Conservation (phyloP, 2,113 vertebrate genomes). For the Chloropsis cyanopogon region DNA sequence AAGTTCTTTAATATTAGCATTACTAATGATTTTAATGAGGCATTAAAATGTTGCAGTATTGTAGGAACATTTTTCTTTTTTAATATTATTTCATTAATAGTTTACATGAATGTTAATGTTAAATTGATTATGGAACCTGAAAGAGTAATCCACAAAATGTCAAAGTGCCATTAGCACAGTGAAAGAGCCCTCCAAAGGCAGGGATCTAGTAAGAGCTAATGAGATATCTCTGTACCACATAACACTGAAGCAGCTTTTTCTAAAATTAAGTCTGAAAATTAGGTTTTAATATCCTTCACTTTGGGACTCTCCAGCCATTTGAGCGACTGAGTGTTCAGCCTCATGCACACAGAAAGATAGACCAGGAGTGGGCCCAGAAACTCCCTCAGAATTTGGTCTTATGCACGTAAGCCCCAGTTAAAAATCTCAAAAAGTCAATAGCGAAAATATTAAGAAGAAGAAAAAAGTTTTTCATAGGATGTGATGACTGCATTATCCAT, state of each 20-base stretch:
- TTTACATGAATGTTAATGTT: constrained; percentile 77
- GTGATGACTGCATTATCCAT: neutral
- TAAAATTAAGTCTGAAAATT: constrained; percentile 52
- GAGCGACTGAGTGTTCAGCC: neutral
- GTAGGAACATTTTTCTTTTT: constrained; percentile 84
- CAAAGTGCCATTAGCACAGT: constrained; percentile 58
- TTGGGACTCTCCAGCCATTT: constrained; percentile 32
- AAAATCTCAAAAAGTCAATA: neutral
- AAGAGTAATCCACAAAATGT: constrained; percentile 71
- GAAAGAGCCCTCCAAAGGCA: constrained; percentile 50
- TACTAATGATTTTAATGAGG: constrained; percentile 88
- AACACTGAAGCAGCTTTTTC: constrained; percentile 32
- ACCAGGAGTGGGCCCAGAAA: neutral
- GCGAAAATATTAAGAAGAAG: neutral
- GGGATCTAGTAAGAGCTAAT: constrained; percentile 11
- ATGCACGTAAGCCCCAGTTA: neutral
- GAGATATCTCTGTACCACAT: constrained; percentile 3
- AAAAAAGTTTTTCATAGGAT: neutral
- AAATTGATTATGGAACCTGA: constrained; percentile 78
- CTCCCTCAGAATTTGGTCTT: neutral
- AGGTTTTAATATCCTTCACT: constrained; percentile 45
- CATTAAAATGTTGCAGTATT: constrained; percentile 84
- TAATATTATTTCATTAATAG: constrained; percentile 83
- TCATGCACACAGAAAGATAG: neutral
- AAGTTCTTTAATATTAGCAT: constrained; percentile 84